phyloP scores from a whole-genome alignment of 2,888 invertebrate genomes.

The Platypus cylindrus region DNA sequence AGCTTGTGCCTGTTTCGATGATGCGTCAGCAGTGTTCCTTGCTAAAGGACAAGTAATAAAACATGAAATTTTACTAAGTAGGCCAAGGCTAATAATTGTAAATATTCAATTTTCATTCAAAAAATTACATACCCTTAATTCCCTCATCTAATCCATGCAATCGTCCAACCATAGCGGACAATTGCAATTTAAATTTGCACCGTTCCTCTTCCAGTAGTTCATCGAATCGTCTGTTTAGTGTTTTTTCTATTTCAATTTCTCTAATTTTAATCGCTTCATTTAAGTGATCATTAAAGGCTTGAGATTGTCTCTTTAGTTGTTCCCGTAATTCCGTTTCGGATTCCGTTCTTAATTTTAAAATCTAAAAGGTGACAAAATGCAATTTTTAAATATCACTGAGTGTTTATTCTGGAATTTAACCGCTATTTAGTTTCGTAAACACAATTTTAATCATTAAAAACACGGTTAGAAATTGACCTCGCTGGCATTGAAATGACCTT shows the following conservation, averaged over 20 bases:
- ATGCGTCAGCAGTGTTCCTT: slow-evolving; percentile 58
- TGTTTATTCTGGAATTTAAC: no score
- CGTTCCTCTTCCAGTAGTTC: slow-evolving; percentile 57
- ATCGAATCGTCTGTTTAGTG: slow-evolving; percentile 44
- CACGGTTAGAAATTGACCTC: no score
- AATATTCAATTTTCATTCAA: background rate
- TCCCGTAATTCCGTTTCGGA: slow-evolving; percentile 60
- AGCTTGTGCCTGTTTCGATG: slow-evolving; percentile 69
- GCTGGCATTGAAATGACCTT: no score
- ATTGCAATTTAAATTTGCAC: slow-evolving; percentile 52
- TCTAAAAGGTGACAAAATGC: no score
- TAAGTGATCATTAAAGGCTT: slow-evolving; percentile 73
- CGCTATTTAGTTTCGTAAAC: no score
- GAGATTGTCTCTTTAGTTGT: slow-evolving; percentile 72
- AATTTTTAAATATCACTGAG: no score
- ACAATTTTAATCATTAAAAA: no score
- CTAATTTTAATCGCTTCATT: slow-evolving; percentile 51
- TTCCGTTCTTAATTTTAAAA: slow-evolving; percentile 50
- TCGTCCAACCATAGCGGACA: slow-evolving; percentile 60
- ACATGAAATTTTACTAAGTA: background rate
- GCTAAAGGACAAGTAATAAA: slow-evolving; percentile 43
- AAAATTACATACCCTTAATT: slow-evolving; percentile 46
- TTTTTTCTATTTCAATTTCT: slow-evolving; percentile 39
- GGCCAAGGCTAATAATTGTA: no score
- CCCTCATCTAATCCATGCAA: slow-evolving; percentile 66